Conservation (phyloP, 2,797 vertebrate species). For the Spondyliosoma cantharus region DNA sequence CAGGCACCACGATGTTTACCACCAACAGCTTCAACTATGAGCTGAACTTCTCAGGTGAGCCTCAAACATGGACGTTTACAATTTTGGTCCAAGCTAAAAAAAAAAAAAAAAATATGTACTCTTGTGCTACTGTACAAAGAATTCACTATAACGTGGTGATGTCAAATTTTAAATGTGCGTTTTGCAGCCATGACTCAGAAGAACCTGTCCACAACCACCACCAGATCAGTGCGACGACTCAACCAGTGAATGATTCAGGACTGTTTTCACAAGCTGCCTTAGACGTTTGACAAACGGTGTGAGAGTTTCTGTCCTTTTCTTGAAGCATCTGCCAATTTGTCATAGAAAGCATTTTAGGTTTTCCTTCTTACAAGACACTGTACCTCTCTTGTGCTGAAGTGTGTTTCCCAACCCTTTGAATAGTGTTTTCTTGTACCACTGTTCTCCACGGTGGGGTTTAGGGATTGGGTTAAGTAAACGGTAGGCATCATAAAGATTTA, state of each 20-base stretch:
- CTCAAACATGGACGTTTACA: background rate
- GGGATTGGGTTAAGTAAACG: background rate
- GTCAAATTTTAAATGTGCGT: slow-evolving; percentile 1
- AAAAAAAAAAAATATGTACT: too few species aligned
- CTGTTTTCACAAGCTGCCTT: background rate
- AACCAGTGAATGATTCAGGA: slow-evolving; percentile 41
- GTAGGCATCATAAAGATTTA: background rate
- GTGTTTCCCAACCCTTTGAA: background rate
- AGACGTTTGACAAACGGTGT: background rate
- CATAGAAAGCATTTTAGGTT: background rate
- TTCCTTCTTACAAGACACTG: background rate
- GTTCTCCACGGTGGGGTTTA: background rate
- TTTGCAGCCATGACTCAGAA: slow-evolving; percentile 78
- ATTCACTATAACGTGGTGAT: too few species aligned
- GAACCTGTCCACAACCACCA: slow-evolving; percentile 72
- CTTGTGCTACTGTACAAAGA: too few species aligned
- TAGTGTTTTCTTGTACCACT: too few species aligned
- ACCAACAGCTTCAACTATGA: slow-evolving; percentile 59
- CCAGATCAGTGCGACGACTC: slow-evolving; percentile 64
- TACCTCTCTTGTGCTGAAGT: background rate
- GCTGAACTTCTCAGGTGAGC: slow-evolving; percentile 75
- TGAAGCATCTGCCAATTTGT: background rate
- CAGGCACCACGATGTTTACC: slow-evolving; percentile 57
- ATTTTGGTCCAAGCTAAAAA: too few species aligned
- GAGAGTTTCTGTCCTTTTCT: background rate